Conservation (phyloP, 2,797 vertebrate species). For the Pangasius larnaudii region DNA sequence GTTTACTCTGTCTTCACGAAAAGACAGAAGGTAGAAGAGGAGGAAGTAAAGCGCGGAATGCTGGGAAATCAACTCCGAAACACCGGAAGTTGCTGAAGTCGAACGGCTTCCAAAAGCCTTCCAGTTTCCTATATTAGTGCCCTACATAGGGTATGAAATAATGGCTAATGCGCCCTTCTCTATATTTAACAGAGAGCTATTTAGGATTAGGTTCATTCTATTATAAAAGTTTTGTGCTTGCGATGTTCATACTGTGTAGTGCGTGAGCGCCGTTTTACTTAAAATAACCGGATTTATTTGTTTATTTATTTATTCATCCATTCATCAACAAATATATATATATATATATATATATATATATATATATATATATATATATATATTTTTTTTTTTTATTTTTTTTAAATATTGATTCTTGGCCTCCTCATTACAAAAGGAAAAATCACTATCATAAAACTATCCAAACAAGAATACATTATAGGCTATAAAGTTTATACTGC, state of each 20-base stretch:
- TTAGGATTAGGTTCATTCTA: neutral
- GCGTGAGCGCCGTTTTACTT: neutral
- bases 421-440: neutral
- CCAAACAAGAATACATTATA: neutral
- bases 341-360: no score
- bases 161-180: neutral
- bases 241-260: neutral
- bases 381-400: neutral
- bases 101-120: neutral
- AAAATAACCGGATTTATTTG: neutral
- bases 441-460: neutral
- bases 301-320: neutral
- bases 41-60: constrained; percentile 39
- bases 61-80: constrained; percentile 46
- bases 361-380: no score
- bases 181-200: neutral
- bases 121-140: neutral
- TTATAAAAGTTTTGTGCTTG: neutral
- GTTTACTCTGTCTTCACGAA: constrained; percentile 48
- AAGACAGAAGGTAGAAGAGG: constrained; percentile 62
- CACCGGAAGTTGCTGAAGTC: constrained; percentile 34
- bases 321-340: neutral
- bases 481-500: neutral
- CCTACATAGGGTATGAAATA: neutral
- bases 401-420: neutral